Evolutionary conservation across 2,113 vertebrate genomes (phyloP), one percentile per base, ranked within the genome.

Genomic region (Caranx melampygus): DNA sequence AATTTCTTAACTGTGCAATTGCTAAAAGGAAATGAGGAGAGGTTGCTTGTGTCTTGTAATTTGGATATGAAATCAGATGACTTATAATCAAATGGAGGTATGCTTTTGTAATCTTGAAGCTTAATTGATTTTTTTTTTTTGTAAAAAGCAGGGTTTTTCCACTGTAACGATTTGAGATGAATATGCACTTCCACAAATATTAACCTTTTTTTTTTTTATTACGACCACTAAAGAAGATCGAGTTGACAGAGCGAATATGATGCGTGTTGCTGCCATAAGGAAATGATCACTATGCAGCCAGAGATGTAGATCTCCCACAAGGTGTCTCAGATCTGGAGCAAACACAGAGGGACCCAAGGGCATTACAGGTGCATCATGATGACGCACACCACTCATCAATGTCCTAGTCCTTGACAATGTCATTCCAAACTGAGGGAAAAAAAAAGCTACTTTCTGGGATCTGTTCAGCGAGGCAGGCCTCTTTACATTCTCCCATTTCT

Each of bases 341-440:
- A 86, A 87, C 82, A 79, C 78, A 84, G 72, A 83, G 42, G 65
- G 60, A 65, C 77, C 85, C 87, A 81, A 83, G 85, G 87, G 87
- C 82, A 89, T 87, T 77, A 85, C 86, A 91, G 91, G 92, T 93
- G 91, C 90, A 87, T 83, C 75, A 78, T 10, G 74, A 86, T 91
- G 90, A 88, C 81, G 85, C 90, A 88, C 81, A 74, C 34, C 63
- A 77, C 85, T 88, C 87, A 87, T 90, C 79, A 79, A 81, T 87
- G 86, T 87, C 72, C 72, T 62, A 82, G 89, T 91, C 92, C 84
- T 88, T 88, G 81, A 80, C 87, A 90, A 91, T 88, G 91, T 92
- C 89, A 86, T 81, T 83, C 78, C 31, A 82, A 89, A 84, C 42
- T 68, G 64, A 85, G 84, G 37, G 40, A 20, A 51, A 79, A 74